phyloP scores from a whole-genome alignment of 1,140 invertebrate species.

The Whitmania pigra region DNA sequence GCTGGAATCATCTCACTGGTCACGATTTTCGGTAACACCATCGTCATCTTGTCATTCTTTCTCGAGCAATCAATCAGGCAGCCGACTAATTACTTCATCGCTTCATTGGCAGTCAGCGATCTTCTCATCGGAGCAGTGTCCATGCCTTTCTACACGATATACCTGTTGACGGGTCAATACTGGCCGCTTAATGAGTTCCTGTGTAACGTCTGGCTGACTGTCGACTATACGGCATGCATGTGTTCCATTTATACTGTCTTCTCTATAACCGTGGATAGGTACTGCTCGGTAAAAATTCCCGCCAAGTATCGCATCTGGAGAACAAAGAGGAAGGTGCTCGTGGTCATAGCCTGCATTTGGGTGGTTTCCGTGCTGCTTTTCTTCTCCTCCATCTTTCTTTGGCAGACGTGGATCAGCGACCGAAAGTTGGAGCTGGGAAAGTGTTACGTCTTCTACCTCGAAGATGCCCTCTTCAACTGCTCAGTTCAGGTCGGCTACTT shows the following conservation, averaged over 20 bases:
- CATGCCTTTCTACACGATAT: conserved; percentile 90
- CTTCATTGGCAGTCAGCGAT: conserved; percentile 91
- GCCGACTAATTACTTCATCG: conserved; percentile 98
- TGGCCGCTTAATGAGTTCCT: conserved; percentile 94
- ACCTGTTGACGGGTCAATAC: conserved; percentile 75
- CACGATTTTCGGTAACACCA: conserved; percentile 64
- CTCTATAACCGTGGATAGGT: conserved; percentile 93
- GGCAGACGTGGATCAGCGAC: conserved; percentile 90
- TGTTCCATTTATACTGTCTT: conserved; percentile 98
- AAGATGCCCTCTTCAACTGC: conserved; percentile 92
- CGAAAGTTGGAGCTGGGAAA: conserved; percentile 55
- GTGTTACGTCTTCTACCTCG: conserved; percentile 93
- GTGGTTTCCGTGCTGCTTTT: conserved; percentile 89
- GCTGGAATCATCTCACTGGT: neutral
- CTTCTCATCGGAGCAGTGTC: conserved; percentile 76
- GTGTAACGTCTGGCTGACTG: conserved; percentile 94
- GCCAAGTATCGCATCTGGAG: conserved; percentile 92
- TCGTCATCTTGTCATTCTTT: conserved; percentile 91
- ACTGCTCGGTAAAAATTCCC: conserved; percentile 96
- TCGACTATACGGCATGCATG: conserved; percentile 98
- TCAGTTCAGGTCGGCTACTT: conserved; percentile 93
- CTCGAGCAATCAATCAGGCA: conserved; percentile 91
- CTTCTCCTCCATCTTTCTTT: conserved; percentile 95
- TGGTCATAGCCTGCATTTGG: conserved; percentile 74
- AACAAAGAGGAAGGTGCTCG: conserved; percentile 80